Base-by-base conservation (phyloP, 2,888 invertebrate species). In the Drosophila formosana region DNA sequence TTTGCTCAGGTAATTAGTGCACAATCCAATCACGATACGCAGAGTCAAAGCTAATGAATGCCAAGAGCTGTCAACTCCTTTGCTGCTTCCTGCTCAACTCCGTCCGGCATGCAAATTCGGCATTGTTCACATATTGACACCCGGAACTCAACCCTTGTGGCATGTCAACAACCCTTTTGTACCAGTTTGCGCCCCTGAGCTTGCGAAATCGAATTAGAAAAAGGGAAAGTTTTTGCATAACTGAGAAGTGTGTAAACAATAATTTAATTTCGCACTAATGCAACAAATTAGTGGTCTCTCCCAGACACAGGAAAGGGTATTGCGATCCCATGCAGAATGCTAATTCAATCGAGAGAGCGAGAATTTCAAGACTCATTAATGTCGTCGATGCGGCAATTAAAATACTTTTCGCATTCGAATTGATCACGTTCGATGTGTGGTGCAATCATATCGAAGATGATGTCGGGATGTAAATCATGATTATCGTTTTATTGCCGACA, bases 401-500 rank as follows among this genome's bases (percentile, higher is more conserved):
- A 67, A 58, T 70, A 37, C 41, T 61, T 55, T 13, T 45, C 23
- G 18, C 13, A 51, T 39, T 55, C 41, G 55, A 60, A 70, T 51
- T 72, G 67, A 78, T 62, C 81, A 80, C 87, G 70, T 73, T 85
- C 68, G 64, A 52, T 69, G 55, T 53, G 43, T n/a, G 47, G 0
- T 47, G 56, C 46, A 60, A 65, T 64, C 60, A 68, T 49, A 72
- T 70, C 26, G 57, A 64, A 63, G 72, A 69, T 68, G 72, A 69
- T 63, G 50, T 34, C 23, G 34, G 61, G 83, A 85, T 90, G 91
- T 91, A 91, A 91, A 91, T 91, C 91, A 91, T 91, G 90, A 91
- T 91, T 91, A 91, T 88, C 84, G 82, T 90, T 91, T 90, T 89
- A 89, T 90, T 80, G 90, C 90, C 80, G 90, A 89, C 90, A 90